Evolutionary conservation across 2,888 invertebrate genomes (phyloP), one percentile per base, ranked within the genome.

Genomic region (Caenorhabditis plicata): DNA sequence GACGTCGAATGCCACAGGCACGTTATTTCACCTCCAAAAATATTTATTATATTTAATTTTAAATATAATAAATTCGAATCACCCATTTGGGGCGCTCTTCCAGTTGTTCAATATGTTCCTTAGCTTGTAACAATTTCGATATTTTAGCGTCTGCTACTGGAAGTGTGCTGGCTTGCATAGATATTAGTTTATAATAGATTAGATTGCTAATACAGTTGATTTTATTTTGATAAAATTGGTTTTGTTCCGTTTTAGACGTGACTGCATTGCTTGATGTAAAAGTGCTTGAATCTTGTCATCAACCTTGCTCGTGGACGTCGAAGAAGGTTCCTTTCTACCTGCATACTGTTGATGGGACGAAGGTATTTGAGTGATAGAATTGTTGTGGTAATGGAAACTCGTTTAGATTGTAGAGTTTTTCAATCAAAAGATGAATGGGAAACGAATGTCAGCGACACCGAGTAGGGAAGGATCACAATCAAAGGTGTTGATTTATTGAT

Each of bases 241-340:
- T n/a, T n/a, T n/a, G n/a, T 43, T 43, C 7, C 50, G 64, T 82
- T 82, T 15, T 82, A 88, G 88, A 98, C 85, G 94, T 98, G 81
- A 95, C 95, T 70, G 92, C 95, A 64, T 96, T 99, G 80, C 93
- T 98, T 91, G 92, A 94, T 83, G 93, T 98, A 35, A 89, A 89
- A 68, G 94, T 95, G 85, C 89, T 98, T 88, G 89, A 92, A 64
- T 93, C 95, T 17, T 85, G 94, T 65, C 88, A 89, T 81, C 93
- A 93, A 69, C 93, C 93, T 11, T 96, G 96, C 58, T 96, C 96
- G 17, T 98, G 98, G 98, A 99, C 98, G 60, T 92, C 92, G 69
- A 95, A 93, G 83, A 92, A 95, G 45, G 96, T 98, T 78, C 92
- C 93, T 68, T 99, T 98, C 86, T 99, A 92, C 85, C 87, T 96